Evolutionary conservation across 2,113 vertebrate genomes (phyloP), one percentile per base, ranked within the genome.

Genomic region (Parotia lawesii): DNA sequence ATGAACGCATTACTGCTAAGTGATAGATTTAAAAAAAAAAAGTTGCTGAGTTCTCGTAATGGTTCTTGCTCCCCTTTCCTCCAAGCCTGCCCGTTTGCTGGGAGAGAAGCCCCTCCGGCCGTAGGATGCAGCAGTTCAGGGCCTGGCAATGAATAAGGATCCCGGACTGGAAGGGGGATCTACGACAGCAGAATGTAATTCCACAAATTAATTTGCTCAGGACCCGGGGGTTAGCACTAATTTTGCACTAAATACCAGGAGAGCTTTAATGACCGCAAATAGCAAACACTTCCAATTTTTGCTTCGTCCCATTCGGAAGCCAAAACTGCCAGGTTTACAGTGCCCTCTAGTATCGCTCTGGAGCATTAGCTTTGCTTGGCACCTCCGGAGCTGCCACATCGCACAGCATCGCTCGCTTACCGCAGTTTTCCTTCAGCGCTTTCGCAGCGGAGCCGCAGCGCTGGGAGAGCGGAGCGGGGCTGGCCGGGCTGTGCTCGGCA

Each of bases 301-400:
- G 17, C 89, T 81, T 11, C n/a, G 47, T 80, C 74, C 93, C 91
- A 15, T 56, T 93, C 94, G 12, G 58, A 56, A 96, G 87, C 57
- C 94, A 15, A 69, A 90, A 93, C 96, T 84, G 93, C 77, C 93
- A 91, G 95, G 91, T 93, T 95, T 81, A 93, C 93, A 96, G 96
- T 96, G 96, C 96, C 96, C 96, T 95, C 95, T 96, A 96, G 96
- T 96, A 96, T 96, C 91, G 65, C 58, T 13, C 45, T 0, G 64
- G 29, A 94, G 95, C 95, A 96, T 87, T 47, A 60, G 94, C 95
- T 88, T 15, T 6, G 45, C 6, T 5, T 90, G 94, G 85, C 92
- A 86, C 90, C 90, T 22, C 28, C 75, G 37, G 74, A 91, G 57
- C 79, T 58, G 83, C 75, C 92, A 58, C 88, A 42, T 38, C 25